Evolutionary conservation across 2,113 vertebrate species (phyloP), one percentile per base, ranked within the genome.

Genomic region (Acanthisitta chloris): DNA sequence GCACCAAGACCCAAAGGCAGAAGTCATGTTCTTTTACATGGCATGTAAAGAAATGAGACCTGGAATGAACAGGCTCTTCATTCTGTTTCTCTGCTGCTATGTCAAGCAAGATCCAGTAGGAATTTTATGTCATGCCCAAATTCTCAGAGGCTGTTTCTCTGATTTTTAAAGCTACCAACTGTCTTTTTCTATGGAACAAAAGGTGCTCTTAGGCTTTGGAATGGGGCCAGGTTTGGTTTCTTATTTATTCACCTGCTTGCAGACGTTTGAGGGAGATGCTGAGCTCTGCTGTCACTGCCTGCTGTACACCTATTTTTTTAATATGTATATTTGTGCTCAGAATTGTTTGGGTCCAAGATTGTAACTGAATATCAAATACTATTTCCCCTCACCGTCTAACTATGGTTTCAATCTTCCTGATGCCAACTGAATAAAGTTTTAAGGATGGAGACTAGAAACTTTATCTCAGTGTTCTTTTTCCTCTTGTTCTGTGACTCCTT

Each of bases 401-500:
- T 86, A 34, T 77, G 34, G 33, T 71, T 92, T 92, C 69, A 51
- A 2, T 88, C 52, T 90, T 95, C 51, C 79, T 81, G n/a, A 62
- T 92, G 82, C 51, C 59, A 57, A 14, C 12, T 55, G 62, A 74
- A 71, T 54, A 88, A 91, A 31, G 83, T 76, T 90, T 81, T 79
- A 84, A 89, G 76, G 82, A 81, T 71, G 28, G 83, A 83, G 51
- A 62, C 77, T 43, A 43, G 84, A 55, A 93, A 95, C 86, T 78
- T 93, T 49, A 90, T 96, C 74, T 96, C 88, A 16, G 5, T 71
- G 36, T 86, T 91, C 61, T n/a, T 88, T 91, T 31, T 43, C 38
- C n/a, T 64, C 14, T 95, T 46, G 9, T 90, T 90, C 42, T 73
- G 62, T 14, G n/a, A 49, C 43, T 81, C 65, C 48, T 64, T 48